Evolutionary conservation across 1,140 invertebrate genomes (phyloP).

Genomic region (Euwallacea fornicatus): DNA sequence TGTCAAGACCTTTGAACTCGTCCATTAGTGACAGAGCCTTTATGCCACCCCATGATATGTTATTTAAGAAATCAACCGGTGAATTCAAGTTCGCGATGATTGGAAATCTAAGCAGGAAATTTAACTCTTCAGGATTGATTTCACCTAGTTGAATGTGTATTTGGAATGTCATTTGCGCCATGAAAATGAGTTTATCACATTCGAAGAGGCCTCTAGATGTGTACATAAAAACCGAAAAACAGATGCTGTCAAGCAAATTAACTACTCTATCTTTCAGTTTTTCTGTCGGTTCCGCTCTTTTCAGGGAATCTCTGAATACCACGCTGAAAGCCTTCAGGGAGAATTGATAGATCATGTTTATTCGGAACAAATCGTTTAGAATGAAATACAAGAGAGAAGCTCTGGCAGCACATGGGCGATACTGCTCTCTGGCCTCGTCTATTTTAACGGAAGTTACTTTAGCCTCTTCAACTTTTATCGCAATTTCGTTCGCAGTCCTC

Average conservation of each 20-base stretch:
- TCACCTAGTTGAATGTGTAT: constrained; percentile 69
- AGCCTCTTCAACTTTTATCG: constrained; percentile 81
- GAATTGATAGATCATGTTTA: constrained; percentile 96
- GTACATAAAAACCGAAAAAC: constrained; percentile 84
- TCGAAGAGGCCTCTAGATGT: constrained; percentile 91
- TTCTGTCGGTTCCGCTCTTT: constrained; percentile 68
- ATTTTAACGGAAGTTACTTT: constrained; percentile 85
- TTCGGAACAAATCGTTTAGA: constrained; percentile 88
- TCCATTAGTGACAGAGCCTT: constrained; percentile 75
- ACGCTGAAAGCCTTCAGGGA: constrained; percentile 93
- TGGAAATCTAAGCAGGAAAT: constrained; percentile 86
- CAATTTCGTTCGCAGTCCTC: constrained; percentile 87
- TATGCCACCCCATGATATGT: constrained; percentile 85
- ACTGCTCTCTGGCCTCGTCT: constrained; percentile 86
- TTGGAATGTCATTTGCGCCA: constrained; percentile 80
- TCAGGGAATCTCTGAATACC: constrained; percentile 88
- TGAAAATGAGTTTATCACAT: constrained; percentile 89
- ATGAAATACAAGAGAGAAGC: constrained; percentile 94
- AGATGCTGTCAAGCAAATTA: constrained; percentile 86
- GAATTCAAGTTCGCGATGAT: constrained; percentile 65
- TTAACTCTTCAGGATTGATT: constrained; percentile 73
- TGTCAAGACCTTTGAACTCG: constrained; percentile 85
- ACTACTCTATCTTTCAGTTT: constrained; percentile 70
- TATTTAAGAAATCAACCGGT: constrained; percentile 84
- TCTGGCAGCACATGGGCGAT: constrained; percentile 80